A percentile compares a stretch with the other conserved stretches of the same genome.
These are phyloP conservation scores for Sakesphorus luctuosus DNA, from an alignment of 2,113 vertebrate species.

Conservation along the genomic window DNA sequence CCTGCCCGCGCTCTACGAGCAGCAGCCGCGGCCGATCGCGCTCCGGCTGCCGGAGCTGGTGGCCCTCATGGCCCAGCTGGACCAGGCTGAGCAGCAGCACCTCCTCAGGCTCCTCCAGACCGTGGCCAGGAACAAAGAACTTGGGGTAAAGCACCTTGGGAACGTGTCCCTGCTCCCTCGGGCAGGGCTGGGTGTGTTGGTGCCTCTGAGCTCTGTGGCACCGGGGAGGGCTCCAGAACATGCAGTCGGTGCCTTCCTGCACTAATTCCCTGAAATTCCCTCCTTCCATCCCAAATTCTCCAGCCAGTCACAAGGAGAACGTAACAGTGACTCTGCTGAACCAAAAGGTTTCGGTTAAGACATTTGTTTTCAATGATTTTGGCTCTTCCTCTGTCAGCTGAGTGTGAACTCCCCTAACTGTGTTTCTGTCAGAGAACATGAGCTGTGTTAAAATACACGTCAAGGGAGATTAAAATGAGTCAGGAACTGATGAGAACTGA, in stretches of 20 bases:
- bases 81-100: constrained; percentile 85
- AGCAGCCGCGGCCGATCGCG: constrained; percentile 79
- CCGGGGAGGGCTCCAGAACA: neutral
- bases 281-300: neutral
- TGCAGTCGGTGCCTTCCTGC: neutral
- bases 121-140: constrained; percentile 82
- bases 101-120: constrained; percentile 86
- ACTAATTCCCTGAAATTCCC: neutral
- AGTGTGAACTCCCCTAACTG: neutral
- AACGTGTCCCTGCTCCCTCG: neutral
- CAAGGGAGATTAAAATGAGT: neutral
- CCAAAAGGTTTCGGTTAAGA: neutral
- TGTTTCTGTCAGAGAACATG: neutral
- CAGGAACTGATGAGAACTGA: neutral
- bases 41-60: constrained; percentile 79
- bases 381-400: neutral
- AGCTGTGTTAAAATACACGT: neutral
- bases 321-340: neutral
- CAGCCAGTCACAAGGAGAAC: neutral
- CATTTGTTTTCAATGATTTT: neutral
- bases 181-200: neutral
- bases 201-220: neutral
- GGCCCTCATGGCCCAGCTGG: constrained; percentile 81
- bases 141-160: constrained; percentile 72
- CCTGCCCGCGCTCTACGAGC: constrained; percentile 87